phyloP scores from a whole-genome alignment of 1,140 invertebrate genomes.

The Drosophila neocordata region DNA sequence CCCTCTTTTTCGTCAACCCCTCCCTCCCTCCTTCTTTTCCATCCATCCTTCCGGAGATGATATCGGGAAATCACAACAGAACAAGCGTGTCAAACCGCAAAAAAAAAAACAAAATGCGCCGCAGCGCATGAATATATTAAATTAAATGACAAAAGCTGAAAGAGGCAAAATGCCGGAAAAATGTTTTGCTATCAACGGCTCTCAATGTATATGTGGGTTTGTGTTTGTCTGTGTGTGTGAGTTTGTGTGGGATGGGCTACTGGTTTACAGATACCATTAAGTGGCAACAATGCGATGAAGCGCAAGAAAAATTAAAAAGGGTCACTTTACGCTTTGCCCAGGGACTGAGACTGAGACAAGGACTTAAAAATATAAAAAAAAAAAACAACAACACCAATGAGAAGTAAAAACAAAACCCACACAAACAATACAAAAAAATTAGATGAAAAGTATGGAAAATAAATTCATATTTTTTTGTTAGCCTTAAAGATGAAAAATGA shows the following conservation, averaged over 20 bases:
- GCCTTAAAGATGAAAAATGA: conserved; percentile 30
- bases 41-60: conserved; percentile 26
- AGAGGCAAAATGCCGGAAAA: conserved; percentile 41
- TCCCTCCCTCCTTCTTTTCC: too few species aligned
- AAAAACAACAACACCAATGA: conserved; percentile 14
- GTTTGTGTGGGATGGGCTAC: neutral
- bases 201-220: too few species aligned
- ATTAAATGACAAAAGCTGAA: conserved; percentile 57
- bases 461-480: conserved; percentile 78
- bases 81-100: conserved; percentile 82
- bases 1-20: neutral
- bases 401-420: conserved; percentile 38
- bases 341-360: conserved; percentile 31
- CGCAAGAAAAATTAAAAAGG: conserved; percentile 78
- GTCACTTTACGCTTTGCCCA: conserved; percentile 66
- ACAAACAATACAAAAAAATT: conserved; percentile 63
- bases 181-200: conserved; percentile 17
- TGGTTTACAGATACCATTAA: conserved; percentile 60
- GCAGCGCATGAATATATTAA: conserved; percentile 77
- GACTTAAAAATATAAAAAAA: conserved; percentile 60
- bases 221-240: conserved; percentile 10
- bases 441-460: conserved; percentile 79
- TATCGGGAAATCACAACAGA: conserved; percentile 63
- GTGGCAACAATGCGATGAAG: conserved; percentile 72
- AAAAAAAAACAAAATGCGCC: conserved; percentile 56